These are phyloP conservation scores for Danionella dracula DNA, from an alignment of 2,797 vertebrate genomes.

Conservation along the genomic window DNA sequence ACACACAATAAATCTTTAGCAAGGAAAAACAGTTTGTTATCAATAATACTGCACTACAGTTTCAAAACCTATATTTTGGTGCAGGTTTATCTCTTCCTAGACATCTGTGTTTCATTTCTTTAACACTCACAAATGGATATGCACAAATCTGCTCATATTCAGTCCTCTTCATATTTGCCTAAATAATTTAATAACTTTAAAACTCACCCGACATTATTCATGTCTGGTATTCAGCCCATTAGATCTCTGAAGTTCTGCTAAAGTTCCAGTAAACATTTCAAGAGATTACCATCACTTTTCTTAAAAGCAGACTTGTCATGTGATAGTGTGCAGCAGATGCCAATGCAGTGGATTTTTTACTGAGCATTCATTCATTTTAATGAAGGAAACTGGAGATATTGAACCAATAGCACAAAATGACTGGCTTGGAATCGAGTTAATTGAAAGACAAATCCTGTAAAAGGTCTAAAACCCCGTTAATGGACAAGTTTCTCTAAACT, in stretches of 20 bases:
- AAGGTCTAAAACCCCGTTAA: constrained; percentile 68
- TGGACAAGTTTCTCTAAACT: constrained; percentile 70
- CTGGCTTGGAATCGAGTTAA: constrained; percentile 68
- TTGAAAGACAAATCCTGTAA: constrained; percentile 70
- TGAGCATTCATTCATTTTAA: not conserved
- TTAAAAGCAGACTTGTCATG: not conserved
- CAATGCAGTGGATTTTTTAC: not conserved
- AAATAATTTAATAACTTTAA: constrained; percentile 68
- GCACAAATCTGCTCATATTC: constrained; percentile 68
- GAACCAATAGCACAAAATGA: constrained; percentile 66
- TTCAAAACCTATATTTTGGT: no score
- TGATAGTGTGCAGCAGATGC: not conserved
- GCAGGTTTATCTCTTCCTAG: no score
- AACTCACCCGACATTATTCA: constrained; percentile 9
- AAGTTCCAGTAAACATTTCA: not conserved
- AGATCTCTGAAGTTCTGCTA: not conserved
- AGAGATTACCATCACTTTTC: not conserved
- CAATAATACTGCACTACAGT: no score
- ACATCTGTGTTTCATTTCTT: no score
- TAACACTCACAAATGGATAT: constrained; percentile 64
- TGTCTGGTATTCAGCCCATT: not conserved
- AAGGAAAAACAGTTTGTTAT: no score
- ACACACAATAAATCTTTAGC: no score
- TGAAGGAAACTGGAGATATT: constrained; percentile 54
- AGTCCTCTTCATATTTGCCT: constrained; percentile 59